These are phyloP conservation scores for Lepidothrix coronata DNA, from an alignment of 2,113 vertebrate species.

Conservation along the genomic window DNA sequence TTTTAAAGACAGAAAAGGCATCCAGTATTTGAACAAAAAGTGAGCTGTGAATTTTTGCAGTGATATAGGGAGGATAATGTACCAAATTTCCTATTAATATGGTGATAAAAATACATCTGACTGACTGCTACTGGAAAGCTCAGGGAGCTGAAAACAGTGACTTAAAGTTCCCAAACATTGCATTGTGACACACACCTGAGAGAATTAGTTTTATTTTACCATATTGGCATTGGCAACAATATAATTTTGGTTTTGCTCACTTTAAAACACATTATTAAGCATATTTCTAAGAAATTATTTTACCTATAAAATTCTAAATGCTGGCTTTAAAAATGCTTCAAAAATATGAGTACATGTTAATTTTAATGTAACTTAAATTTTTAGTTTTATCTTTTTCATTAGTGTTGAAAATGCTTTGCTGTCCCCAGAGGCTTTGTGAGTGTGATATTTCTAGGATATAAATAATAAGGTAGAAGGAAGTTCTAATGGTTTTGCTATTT, in stretches of 20 bases:
- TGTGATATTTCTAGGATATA: slow-evolving; percentile 20
- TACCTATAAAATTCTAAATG: not conserved
- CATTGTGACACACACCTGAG: not conserved
- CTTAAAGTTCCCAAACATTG: not conserved
- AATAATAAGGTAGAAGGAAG: slow-evolving; percentile 45
- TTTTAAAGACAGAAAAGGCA: not conserved
- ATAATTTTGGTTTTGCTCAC: not conserved
- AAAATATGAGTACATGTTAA: not conserved
- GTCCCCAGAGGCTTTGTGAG: not conserved
- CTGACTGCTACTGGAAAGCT: not conserved
- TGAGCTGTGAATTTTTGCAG: not conserved
- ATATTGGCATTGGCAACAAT: not conserved
- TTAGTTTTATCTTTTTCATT: not conserved
- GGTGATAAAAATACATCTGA: rapidly evolving
- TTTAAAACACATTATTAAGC: not conserved
- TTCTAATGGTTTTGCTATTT: slow-evolving; percentile 64
- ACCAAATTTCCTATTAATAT: not conserved
- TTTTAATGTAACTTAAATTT: not conserved
- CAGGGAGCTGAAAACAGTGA: not conserved
- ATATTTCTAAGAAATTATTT: not conserved
- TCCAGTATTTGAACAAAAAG: not conserved
- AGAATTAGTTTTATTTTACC: not conserved
- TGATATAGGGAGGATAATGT: not conserved
- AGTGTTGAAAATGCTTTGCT: not conserved
- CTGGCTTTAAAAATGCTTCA: not conserved